phyloP scores from a whole-genome alignment of 2,113 vertebrate genomes.

The Tringa solitaria region DNA sequence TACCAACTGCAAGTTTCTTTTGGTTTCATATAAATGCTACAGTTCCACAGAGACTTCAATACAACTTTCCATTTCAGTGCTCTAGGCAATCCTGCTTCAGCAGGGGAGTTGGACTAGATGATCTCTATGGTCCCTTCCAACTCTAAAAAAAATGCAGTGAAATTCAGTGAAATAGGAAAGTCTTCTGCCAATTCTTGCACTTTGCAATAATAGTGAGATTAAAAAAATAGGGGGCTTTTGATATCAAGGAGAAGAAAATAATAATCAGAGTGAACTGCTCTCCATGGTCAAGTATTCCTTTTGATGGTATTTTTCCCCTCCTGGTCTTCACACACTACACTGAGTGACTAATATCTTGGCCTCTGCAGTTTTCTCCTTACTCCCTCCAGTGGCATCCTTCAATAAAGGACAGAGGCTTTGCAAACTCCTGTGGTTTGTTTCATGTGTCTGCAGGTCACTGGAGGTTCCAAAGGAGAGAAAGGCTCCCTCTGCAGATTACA shows the following conservation, averaged over 20 bases:
- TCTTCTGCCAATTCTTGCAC: not conserved
- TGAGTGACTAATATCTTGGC: not conserved
- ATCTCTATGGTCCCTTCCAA: no score
- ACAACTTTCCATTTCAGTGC: not conserved
- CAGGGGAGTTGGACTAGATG: no score
- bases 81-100: no score
- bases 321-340: not conserved
- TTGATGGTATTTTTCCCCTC: not conserved
- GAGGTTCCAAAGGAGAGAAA: not conserved
- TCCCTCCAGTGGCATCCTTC: not conserved
- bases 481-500: not conserved
- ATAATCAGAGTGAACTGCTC: not conserved
- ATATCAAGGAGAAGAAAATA: not conserved
- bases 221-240: not conserved
- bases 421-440: not conserved
- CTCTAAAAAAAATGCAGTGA: no score
- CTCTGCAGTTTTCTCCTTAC: not conserved
- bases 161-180: no score
- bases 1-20: not conserved
- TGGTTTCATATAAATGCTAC: not conserved
- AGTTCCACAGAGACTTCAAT: not conserved
- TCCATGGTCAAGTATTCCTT: not conserved
- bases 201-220: not conserved
- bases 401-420: not conserved
- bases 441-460: not conserved